phyloP scores from a whole-genome alignment of 2,797 vertebrate genomes.

The Brotula barbata region DNA sequence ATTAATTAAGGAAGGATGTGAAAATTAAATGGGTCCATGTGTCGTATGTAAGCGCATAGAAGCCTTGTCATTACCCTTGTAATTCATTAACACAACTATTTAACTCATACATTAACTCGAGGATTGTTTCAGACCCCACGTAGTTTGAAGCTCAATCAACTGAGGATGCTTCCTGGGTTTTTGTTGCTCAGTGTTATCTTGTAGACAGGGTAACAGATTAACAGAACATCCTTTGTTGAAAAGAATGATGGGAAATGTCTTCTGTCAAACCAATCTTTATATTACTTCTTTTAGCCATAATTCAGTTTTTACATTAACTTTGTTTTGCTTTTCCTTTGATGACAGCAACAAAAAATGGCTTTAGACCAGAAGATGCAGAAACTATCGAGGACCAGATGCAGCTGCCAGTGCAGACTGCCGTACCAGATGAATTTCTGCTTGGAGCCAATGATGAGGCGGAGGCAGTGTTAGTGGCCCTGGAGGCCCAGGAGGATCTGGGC shows the following conservation, averaged over 20 bases:
- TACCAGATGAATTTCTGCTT: slow-evolving; percentile 59
- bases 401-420: slow-evolving; percentile 73
- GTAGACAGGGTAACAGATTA: slow-evolving; percentile 26
- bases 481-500: slow-evolving; percentile 68
- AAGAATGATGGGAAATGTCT: background rate
- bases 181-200: slow-evolving; percentile 23
- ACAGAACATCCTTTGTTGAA: slow-evolving; percentile 9
- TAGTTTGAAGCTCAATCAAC: slow-evolving; percentile 1
- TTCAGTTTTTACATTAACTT: background rate
- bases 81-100: slow-evolving; percentile 24
- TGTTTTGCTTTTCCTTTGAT: slow-evolving; percentile 30
- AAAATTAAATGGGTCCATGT: background rate
- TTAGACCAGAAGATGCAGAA: slow-evolving; percentile 68
- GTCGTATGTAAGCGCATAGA: background rate
- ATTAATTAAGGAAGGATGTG: background rate
- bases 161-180: background rate
- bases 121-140: background rate
- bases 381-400: slow-evolving; percentile 77
- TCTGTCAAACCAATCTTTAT: background rate
- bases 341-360: slow-evolving; percentile 64
- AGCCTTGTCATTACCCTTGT: slow-evolving; percentile 14
- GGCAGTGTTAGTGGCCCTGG: slow-evolving; percentile 57
- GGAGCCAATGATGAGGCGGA: slow-evolving; percentile 48
- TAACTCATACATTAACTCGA: slow-evolving; percentile 1
- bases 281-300: background rate